Percentiles rank a stretch among this genome's conserved stretches.
These are phyloP conservation scores for Struthio camelus DNA, from an alignment of 2,113 vertebrate species.

Conservation along the genomic window DNA sequence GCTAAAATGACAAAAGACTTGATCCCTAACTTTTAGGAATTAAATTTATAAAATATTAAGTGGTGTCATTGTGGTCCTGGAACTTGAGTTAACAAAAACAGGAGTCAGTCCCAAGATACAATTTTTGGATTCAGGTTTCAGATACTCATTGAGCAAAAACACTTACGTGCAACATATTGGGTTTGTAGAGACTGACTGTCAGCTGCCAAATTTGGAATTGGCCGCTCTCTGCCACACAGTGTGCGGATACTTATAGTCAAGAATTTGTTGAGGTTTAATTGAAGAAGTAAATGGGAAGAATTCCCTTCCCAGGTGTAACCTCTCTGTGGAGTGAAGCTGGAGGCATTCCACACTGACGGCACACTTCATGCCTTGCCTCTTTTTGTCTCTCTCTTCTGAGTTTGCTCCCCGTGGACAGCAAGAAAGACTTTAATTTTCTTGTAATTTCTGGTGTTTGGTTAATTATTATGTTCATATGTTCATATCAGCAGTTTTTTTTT, in stretches of 20 bases:
- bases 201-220: not conserved
- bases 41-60: not conserved
- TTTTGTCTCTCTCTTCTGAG: not conserved
- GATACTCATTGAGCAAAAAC: not conserved
- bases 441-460: not conserved
- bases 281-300: not conserved
- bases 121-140: not conserved
- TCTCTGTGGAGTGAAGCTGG: not conserved
- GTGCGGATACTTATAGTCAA: not conserved
- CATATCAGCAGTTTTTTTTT: not conserved
- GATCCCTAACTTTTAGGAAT: not conserved
- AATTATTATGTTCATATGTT: not conserved
- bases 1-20: not conserved
- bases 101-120: not conserved
- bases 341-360: not conserved
- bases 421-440: constrained; percentile 29
- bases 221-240: not conserved
- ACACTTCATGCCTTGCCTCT: not conserved
- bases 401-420: not conserved
- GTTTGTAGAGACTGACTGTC: not conserved
- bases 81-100: not conserved
- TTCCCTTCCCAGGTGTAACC: not conserved
- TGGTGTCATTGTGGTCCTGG: not conserved
- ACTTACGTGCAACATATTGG: not conserved
- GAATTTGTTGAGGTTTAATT: not conserved